phyloP scores from a whole-genome alignment of 2,113 vertebrate species.

The Pelusios castaneus region DNA sequence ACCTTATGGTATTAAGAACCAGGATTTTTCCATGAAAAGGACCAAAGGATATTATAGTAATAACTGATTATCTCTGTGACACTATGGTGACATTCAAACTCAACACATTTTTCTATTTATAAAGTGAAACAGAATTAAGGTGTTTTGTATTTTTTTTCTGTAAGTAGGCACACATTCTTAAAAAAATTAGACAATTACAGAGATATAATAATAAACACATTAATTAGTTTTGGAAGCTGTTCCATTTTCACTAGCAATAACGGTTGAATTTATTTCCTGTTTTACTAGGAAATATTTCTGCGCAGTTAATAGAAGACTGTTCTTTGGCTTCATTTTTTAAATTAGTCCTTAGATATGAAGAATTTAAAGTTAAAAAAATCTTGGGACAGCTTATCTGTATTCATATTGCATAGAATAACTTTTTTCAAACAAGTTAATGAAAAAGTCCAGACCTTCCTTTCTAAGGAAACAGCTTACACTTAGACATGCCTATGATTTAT shows the following conservation, averaged over 20 bases:
- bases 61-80: background rate
- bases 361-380: background rate
- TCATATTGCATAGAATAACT: background rate
- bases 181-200: conserved; percentile 65
- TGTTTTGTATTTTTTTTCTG: conserved; percentile 25
- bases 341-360: background rate
- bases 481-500: background rate
- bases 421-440: background rate
- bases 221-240: conserved; percentile 39
- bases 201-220: conserved; percentile 54
- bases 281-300: conserved; percentile 21
- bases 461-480: background rate
- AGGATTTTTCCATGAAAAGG: conserved; percentile 54
- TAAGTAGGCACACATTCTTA: conserved; percentile 58
- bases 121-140: conserved; percentile 60
- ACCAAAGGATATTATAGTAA: conserved; percentile 1
- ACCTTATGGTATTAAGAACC: conserved; percentile 23
- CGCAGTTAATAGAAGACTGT: background rate
- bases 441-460: background rate
- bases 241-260: conserved; percentile 32
- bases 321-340: background rate
- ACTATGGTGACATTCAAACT: conserved; percentile 38
- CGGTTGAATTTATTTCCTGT: background rate
- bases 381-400: background rate
- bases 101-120: conserved; percentile 48